Conservation (phyloP, 2,113 vertebrate genomes). For the Raja brachyura region DNA sequence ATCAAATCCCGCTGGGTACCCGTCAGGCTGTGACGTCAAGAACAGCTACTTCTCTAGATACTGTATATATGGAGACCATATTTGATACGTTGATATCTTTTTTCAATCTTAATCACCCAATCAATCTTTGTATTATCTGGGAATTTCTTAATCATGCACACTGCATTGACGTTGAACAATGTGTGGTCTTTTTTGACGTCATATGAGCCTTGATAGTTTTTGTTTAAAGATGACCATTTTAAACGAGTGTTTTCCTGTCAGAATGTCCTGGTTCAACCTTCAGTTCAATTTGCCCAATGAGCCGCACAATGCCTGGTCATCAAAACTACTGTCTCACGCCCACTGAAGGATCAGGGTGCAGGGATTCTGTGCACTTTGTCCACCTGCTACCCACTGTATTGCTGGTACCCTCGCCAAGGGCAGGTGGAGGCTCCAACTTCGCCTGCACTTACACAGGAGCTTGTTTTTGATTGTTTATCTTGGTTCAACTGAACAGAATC, state of each 20-base stretch:
- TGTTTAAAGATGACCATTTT: not conserved
- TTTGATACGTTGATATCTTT: too few species aligned
- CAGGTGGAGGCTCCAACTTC: not conserved
- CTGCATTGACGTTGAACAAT: not conserved
- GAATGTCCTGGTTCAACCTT: not conserved
- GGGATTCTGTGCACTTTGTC: not conserved
- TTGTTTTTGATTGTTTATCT: not conserved
- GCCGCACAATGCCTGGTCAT: not conserved
- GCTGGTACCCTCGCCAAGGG: not conserved
- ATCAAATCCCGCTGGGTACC: too few species aligned
- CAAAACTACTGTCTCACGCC: not conserved
- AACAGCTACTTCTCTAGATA: too few species aligned
- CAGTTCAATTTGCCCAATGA: not conserved
- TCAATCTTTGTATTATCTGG: too few species aligned
- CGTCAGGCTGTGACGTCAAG: too few species aligned
- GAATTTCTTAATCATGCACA: too few species aligned
- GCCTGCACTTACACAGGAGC: not conserved
- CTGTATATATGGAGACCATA: too few species aligned
- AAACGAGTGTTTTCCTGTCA: not conserved
- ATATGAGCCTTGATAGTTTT: too few species aligned
- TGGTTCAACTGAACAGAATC: not conserved
- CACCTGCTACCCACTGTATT: not conserved
- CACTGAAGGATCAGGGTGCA: not conserved
- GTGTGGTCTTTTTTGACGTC: not conserved
- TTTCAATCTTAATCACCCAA: too few species aligned